A percentile compares a stretch with the other conserved stretches of the same genome.
Evolutionary conservation across 2,888 invertebrate genomes (phyloP).

Genomic region (Celastrina argiolus): DNA sequence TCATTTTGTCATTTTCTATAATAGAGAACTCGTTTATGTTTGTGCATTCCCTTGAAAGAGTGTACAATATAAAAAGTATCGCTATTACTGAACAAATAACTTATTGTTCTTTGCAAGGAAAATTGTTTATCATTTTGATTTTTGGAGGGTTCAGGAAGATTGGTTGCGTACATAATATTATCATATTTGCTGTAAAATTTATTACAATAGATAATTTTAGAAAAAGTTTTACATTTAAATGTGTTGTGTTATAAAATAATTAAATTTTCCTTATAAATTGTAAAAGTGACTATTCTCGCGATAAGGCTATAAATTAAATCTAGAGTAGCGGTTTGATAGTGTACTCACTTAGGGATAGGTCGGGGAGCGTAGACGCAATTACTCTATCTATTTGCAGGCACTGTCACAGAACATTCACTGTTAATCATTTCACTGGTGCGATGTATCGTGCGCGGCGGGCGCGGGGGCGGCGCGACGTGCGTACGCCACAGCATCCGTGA

Average conservation of each 20-base stretch:
- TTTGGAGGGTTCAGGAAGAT: too few species aligned
- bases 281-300: neutral
- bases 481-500: constrained; percentile 68
- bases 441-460: constrained; percentile 38
- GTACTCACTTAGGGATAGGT: constrained; percentile 66
- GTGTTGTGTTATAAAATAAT: neutral
- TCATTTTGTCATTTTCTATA: too few species aligned
- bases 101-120: too few species aligned
- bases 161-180: too few species aligned
- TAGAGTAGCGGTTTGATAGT: neutral
- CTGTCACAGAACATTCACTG: constrained; percentile 62
- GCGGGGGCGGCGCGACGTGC: constrained; percentile 50
- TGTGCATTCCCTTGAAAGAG: too few species aligned
- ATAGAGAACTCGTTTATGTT: too few species aligned
- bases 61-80: too few species aligned
- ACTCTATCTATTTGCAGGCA: constrained; percentile 43
- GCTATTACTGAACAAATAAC: too few species aligned
- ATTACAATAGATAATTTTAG: too few species aligned
- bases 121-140: too few species aligned
- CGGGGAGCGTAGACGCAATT: constrained; percentile 49
- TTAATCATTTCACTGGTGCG: constrained; percentile 52
- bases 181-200: too few species aligned
- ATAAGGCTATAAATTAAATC: neutral
- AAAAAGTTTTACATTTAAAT: neutral
- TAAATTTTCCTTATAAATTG: neutral